These are phyloP conservation scores for Hephaestus fuliginosus DNA, from an alignment of 2,797 vertebrate species.

Conservation along the genomic window DNA sequence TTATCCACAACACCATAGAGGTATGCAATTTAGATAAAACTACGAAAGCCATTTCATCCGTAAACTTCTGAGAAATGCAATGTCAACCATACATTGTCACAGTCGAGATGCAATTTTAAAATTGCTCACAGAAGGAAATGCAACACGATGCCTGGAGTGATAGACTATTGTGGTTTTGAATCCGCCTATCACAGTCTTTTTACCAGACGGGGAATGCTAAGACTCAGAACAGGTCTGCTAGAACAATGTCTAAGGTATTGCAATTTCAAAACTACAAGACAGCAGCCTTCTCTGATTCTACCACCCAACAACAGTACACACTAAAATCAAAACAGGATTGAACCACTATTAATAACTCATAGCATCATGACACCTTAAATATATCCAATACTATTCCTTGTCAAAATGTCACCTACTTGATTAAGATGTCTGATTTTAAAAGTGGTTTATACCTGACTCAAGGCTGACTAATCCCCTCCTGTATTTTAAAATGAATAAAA, in stretches of 20 bases:
- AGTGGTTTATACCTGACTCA: constrained; percentile 2
- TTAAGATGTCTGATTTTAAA: constrained; percentile 32
- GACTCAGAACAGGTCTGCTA: constrained; percentile 20
- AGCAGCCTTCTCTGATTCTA: constrained; percentile 4
- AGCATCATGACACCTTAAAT: constrained; percentile 32
- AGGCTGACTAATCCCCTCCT: neutral
- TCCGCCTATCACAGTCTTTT: constrained; percentile 22
- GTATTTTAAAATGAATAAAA: constrained; percentile 24
- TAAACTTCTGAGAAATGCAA: constrained; percentile 46
- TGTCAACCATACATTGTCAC: constrained; percentile 41
- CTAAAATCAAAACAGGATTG: constrained; percentile 25
- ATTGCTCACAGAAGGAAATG: constrained; percentile 36
- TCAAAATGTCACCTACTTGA: constrained; percentile 38
- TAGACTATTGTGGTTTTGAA: constrained; percentile 32
- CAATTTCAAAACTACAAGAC: constrained; percentile 54
- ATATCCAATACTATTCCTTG: neutral
- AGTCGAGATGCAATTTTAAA: constrained; percentile 46
- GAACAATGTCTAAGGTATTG: constrained; percentile 44
- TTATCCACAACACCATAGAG: constrained; percentile 47
- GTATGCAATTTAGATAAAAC: constrained; percentile 51
- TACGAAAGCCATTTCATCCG: constrained; percentile 37
- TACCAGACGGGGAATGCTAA: constrained; percentile 23
- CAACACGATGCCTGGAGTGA: constrained; percentile 44
- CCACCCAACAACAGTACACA: constrained; percentile 7
- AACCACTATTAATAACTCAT: constrained; percentile 27